Evolutionary conservation across 2,113 vertebrate genomes (phyloP).

Genomic region (Azemiops feae): DNA sequence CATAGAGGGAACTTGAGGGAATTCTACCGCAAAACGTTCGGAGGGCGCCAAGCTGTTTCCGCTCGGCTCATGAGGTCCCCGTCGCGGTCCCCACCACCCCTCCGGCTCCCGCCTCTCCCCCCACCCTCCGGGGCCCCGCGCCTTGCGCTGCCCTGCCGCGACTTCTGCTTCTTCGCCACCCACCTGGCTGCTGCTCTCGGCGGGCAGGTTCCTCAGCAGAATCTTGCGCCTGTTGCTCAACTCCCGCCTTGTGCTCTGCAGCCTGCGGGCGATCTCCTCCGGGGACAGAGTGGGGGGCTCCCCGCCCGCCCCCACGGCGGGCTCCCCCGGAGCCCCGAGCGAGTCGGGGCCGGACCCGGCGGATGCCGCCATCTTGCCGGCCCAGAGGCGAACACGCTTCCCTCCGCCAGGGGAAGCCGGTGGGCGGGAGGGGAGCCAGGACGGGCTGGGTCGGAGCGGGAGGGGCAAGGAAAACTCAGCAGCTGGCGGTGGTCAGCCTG

Average conservation of each 20-base stretch:
- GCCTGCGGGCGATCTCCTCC: slow-evolving; percentile 79
- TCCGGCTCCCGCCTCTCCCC: not conserved
- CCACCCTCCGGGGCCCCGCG: not conserved
- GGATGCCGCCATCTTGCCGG: slow-evolving; percentile 53
- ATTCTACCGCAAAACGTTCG: not conserved
- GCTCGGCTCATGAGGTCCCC: not conserved
- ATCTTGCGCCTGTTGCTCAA: slow-evolving; percentile 95
- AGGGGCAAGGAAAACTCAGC: not conserved
- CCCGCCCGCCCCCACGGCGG: slow-evolving; percentile 42
- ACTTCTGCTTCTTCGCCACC: not conserved
- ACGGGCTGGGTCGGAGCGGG: not conserved
- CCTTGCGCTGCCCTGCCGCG: not conserved
- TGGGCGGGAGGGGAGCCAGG: not conserved
- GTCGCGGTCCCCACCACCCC: not conserved
- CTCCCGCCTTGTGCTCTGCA: slow-evolving; percentile 84
- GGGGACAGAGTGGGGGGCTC: slow-evolving; percentile 64
- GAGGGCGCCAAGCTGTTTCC: not conserved
- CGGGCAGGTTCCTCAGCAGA: slow-evolving; percentile 89
- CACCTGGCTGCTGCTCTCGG: slow-evolving; percentile 90
- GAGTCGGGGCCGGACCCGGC: slow-evolving; percentile 64
- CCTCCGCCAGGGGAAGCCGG: not conserved
- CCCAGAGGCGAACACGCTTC: not conserved
- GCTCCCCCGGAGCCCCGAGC: slow-evolving; percentile 62
- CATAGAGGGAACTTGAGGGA: not conserved
- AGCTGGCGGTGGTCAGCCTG: not conserved